Evolutionary conservation across 2,888 invertebrate species (phyloP), one percentile per base, ranked within the genome.

Genomic region (Amiota communis): DNA sequence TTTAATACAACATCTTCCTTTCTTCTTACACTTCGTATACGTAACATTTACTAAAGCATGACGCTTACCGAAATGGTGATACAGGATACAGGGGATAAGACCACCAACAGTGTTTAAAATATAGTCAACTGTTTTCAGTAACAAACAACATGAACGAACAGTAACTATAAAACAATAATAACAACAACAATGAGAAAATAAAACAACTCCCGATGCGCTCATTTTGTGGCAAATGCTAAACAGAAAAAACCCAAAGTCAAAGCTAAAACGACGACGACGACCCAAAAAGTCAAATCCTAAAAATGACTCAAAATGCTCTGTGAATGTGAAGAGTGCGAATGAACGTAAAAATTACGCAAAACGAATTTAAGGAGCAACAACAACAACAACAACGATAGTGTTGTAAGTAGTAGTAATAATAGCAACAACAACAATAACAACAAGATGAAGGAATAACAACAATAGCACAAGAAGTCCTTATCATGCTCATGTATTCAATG

Each of bases 401-500:
- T 36, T 6, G 36, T 36, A 6, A 36, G 36, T 36, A 36, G 8
- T 36, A 36, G 36, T 36, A 36, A 6, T 36, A 36, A 6, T 36
- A 36, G 8, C 6, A 36, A 23, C 23, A 23, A 23, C 23, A 23
- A 23, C 23, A 23, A 36, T 2, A 36, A 36, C 36, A 36, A 36
- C 36, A 36, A 36, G 36, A 36, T 36, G 36, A 36, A 36, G 36
- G 36, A 2, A 6, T 6, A 36, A 36, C 36, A 36, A 36, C 36
- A 36, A 36, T 6, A 36, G 6, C 36, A 36, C 1, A 1, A 23
- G 3, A 51, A 51, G 74, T 73, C 65, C 75, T 81, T 83, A 76
- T 79, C 78, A 74, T 48, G 77, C 77, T 78, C 82, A 75, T 85
- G 80, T 79, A 83, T 85, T 83, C 85, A 87, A 88, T 88, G 86